These are phyloP conservation scores for Onychostruthus taczanowskii DNA, from an alignment of 2,113 vertebrate genomes.

Conservation along the genomic window DNA sequence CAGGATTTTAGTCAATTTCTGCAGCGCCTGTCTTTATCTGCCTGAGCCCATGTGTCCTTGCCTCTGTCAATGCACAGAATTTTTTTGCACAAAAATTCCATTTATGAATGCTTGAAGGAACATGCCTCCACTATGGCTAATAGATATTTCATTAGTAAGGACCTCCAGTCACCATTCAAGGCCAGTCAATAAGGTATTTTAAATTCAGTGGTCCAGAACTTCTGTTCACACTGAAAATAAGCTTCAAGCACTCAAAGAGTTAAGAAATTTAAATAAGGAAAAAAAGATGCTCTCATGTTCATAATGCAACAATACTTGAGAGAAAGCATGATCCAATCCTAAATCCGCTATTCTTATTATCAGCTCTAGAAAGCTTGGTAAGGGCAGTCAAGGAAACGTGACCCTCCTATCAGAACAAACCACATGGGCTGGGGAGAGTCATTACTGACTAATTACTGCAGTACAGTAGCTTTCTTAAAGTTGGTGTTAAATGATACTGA, in stretches of 20 bases:
- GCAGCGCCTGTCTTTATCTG: background rate
- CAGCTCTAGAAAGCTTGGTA: background rate
- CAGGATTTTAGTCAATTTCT: background rate
- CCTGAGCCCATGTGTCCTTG: background rate
- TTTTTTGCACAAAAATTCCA: background rate
- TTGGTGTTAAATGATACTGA: background rate
- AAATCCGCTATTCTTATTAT: background rate
- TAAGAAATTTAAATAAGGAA: background rate
- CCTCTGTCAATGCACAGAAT: background rate
- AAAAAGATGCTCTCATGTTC: background rate
- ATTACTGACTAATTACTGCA: background rate
- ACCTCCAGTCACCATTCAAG: background rate
- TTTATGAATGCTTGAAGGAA: background rate
- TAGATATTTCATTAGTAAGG: background rate
- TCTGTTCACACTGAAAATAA: background rate
- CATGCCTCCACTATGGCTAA: background rate
- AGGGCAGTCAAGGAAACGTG: background rate
- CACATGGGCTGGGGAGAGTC: background rate
- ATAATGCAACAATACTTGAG: background rate
- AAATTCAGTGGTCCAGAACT: background rate
- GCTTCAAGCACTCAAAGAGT: background rate
- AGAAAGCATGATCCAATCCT: background rate
- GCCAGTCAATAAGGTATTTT: background rate
- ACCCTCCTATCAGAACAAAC: background rate
- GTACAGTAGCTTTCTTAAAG: background rate